Percentiles rank a stretch among this genome's conserved stretches.
Evolutionary conservation across 2,888 invertebrate genomes (phyloP).

Genomic region (Luperina testacea): DNA sequence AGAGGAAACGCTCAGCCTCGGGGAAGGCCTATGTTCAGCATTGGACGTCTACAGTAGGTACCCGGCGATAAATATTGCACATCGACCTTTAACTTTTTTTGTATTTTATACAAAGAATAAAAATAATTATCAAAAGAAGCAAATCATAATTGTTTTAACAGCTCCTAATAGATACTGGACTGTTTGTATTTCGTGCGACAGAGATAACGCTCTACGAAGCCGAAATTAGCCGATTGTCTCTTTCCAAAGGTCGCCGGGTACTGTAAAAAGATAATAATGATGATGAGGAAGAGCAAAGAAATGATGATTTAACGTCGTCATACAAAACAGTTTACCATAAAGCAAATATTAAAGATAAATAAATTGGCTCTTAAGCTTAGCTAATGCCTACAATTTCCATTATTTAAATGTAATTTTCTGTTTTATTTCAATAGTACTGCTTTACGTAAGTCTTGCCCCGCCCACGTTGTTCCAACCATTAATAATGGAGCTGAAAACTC

Average conservation of each 20-base stretch:
- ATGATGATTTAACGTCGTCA: not conserved
- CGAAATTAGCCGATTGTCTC: too few species aligned
- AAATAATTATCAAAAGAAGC: too few species aligned
- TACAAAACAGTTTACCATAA: not conserved
- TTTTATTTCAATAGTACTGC: not conserved
- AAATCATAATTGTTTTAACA: too few species aligned
- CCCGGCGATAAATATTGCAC: too few species aligned
- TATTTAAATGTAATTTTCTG: conserved; percentile 24
- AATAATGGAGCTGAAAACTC: conserved; percentile 41
- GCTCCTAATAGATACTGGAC: too few species aligned
- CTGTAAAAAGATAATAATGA: not conserved
- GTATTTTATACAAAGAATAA: too few species aligned
- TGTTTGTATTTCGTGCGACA: too few species aligned
- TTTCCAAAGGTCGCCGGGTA: too few species aligned
- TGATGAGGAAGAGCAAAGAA: not conserved
- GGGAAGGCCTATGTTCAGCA: not conserved
- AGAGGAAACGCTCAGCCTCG: not conserved
- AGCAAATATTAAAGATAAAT: not conserved
- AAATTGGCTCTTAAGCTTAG: not conserved
- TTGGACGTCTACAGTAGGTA: too few species aligned
- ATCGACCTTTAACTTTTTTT: too few species aligned
- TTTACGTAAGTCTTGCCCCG: not conserved
- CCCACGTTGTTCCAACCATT: not conserved
- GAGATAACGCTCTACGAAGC: too few species aligned
- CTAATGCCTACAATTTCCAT: not conserved